These are phyloP conservation scores for Brachionus paranguensis DNA, from an alignment of 1,140 invertebrate species.

Conservation along the genomic window DNA sequence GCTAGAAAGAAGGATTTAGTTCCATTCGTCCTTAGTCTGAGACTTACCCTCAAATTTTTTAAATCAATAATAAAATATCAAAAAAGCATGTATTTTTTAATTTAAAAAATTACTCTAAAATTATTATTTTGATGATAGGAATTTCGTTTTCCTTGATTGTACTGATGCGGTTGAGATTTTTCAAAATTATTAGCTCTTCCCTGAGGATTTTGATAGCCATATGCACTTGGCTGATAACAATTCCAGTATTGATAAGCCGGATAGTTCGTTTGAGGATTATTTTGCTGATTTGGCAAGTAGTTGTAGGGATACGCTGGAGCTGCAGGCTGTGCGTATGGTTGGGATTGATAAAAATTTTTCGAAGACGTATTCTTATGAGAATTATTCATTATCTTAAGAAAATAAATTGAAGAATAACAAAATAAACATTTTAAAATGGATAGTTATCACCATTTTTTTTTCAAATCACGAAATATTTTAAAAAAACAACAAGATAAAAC, in stretches of 20 bases:
- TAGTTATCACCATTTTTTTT: neutral
- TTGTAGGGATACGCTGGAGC: neutral
- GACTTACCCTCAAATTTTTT: neutral
- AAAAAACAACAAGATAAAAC: neutral
- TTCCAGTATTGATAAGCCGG: conserved; percentile 27
- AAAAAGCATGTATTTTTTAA: neutral
- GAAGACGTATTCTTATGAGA: neutral
- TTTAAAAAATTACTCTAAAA: neutral
- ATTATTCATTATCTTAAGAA: neutral
- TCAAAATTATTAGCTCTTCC: neutral
- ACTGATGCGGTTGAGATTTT: neutral
- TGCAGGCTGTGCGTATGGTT: neutral
- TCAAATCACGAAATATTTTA: neutral
- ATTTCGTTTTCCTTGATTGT: neutral
- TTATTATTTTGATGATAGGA: neutral
- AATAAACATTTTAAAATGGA: neutral
- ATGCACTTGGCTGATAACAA: neutral
- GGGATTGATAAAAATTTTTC: conserved; percentile 7
- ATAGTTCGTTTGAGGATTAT: neutral
- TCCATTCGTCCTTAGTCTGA: too few relatives aligned
- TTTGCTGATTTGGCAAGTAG: neutral
- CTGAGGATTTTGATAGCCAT: neutral
- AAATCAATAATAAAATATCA: neutral
- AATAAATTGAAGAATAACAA: neutral
- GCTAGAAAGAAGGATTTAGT: too few relatives aligned